phyloP scores from a whole-genome alignment of 2,888 invertebrate genomes.

The Idaea straminata region DNA sequence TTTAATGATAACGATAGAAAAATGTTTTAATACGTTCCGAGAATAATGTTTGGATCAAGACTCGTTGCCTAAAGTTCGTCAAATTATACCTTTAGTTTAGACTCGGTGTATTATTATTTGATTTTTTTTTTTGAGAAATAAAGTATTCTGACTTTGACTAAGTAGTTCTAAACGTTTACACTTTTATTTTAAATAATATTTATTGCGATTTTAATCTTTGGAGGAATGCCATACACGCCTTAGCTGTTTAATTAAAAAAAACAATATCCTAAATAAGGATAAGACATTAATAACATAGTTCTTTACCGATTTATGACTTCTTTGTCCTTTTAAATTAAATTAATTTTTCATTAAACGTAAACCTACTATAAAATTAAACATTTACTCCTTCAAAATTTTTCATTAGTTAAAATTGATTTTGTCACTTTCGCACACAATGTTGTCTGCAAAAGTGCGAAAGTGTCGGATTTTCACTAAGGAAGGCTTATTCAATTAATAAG shows the following conservation, averaged over 20 bases:
- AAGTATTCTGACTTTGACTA: constrained; percentile 3
- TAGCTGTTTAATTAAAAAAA: not conserved
- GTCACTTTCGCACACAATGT: too few species aligned
- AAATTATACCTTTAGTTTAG: constrained; percentile 39
- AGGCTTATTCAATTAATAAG: too few species aligned
- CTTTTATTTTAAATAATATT: constrained; percentile 5
- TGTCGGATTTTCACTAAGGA: too few species aligned
- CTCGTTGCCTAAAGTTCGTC: constrained; percentile 53
- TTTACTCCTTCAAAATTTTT: too few species aligned
- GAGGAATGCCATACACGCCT: not conserved
- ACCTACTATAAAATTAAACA: too few species aligned
- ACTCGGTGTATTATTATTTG: constrained; percentile 17
- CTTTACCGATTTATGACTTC: not conserved
- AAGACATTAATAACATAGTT: not conserved
- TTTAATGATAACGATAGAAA: constrained; percentile 28
- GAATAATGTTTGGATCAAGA: constrained; percentile 60
- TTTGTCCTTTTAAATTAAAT: not conserved
- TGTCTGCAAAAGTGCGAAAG: too few species aligned
- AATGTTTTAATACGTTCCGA: constrained; percentile 53
- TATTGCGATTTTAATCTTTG: not conserved
- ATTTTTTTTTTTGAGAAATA: not conserved
- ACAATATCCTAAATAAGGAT: not conserved
- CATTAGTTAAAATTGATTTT: too few species aligned
- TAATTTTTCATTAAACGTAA: not conserved
- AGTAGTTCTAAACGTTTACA: not conserved